phyloP scores from a whole-genome alignment of 2,797 vertebrate species.

The Hapalemur alaotrensis region DNA sequence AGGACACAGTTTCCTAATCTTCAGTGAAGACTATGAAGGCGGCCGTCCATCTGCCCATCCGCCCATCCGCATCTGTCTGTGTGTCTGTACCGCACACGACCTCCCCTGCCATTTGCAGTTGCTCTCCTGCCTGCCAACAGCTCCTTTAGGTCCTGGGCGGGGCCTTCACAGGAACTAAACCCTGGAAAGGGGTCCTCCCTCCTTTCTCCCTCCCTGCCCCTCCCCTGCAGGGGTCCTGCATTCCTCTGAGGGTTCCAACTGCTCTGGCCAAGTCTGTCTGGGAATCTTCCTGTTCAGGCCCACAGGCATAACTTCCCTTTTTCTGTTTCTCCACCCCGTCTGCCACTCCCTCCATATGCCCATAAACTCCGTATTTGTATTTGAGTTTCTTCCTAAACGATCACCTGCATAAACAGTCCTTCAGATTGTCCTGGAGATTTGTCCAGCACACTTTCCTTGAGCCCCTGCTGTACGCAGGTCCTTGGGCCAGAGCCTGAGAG shows the following conservation, averaged over 20 bases:
- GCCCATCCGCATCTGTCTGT: accelerated
- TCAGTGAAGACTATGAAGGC: background rate
- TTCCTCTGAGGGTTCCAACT: background rate
- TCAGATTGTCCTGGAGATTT: background rate
- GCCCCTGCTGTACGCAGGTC: background rate
- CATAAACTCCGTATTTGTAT: background rate
- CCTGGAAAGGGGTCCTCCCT: background rate
- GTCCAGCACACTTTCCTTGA: background rate
- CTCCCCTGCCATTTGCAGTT: background rate
- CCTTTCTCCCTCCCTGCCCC: background rate
- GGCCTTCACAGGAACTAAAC: background rate
- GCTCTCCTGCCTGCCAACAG: background rate
- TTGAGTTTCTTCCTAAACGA: background rate
- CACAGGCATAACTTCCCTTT: background rate
- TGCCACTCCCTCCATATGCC: background rate
- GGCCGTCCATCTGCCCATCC: background rate
- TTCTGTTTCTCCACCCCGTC: background rate
- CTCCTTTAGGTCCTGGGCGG: background rate
- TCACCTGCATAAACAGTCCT: background rate
- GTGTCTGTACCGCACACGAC: background rate
- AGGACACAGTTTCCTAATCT: background rate
- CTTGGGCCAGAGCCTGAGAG: background rate
- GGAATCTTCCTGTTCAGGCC: background rate
- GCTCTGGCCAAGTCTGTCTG: background rate
- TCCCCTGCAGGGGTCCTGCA: background rate